These are phyloP conservation scores for Dipus sagitta DNA, from an alignment of 2,797 vertebrate species.

Conservation along the genomic window DNA sequence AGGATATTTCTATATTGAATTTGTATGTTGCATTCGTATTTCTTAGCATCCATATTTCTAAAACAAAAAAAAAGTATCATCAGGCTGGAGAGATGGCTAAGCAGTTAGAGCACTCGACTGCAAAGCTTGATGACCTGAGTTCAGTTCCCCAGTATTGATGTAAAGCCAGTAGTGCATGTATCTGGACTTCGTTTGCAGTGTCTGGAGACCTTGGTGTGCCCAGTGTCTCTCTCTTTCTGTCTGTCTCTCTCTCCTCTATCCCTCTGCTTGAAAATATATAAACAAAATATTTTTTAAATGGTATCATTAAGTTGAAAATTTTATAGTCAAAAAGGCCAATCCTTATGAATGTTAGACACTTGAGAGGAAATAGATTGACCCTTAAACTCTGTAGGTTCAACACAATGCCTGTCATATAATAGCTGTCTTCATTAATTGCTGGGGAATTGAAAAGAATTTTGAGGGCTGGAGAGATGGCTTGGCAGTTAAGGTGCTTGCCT, in stretches of 20 bases:
- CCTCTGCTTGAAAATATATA: too few species aligned
- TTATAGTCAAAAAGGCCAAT: conserved; percentile 44
- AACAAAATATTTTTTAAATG: background rate
- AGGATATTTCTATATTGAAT: background rate
- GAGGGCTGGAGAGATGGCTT: conserved; percentile 41
- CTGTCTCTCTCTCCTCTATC: too few species aligned
- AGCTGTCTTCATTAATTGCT: background rate
- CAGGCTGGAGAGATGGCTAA: too few species aligned
- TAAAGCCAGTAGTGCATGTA: too few species aligned
- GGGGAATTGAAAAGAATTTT: conserved; percentile 56
- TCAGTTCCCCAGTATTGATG: too few species aligned
- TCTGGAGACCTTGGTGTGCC: too few species aligned
- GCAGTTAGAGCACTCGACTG: too few species aligned
- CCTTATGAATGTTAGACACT: background rate
- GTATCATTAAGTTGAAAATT: background rate
- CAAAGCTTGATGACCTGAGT: too few species aligned
- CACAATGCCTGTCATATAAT: background rate
- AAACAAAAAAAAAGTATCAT: background rate
- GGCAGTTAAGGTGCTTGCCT: background rate
- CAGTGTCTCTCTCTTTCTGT: too few species aligned
- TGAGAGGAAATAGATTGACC: conserved; percentile 12
- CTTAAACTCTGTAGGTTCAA: background rate
- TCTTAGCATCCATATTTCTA: too few species aligned
- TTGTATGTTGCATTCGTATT: background rate
- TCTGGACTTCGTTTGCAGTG: too few species aligned